Base-by-base conservation (phyloP, 2,113 vertebrate genomes). In the Rhabdornis inornatus region DNA sequence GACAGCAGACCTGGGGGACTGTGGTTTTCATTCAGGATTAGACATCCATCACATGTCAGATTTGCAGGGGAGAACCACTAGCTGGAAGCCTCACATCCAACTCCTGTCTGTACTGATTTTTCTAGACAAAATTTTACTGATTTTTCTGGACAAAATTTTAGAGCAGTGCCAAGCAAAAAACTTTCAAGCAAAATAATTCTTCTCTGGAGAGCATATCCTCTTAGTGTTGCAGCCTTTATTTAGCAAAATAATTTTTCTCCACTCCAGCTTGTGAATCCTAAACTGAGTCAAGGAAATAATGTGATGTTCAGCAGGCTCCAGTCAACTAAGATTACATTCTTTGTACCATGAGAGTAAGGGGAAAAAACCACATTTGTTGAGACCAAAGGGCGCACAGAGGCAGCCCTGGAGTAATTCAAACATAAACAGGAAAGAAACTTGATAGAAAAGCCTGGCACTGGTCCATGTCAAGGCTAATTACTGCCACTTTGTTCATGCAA, bases 391-490 rank as follows among this genome's bases (percentile, higher is more conserved):
- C 66, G 1, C 61, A 79, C 69, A 90, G 92, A 97, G 97, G 97
- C 97, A 97, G 94, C 61, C 96, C 90, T 55, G n/a, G 91, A 97
- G 95, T 96, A 97, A 97, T 85, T 97, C 89, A 96, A 98, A 97
- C 77, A 96, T 97, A 98, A 98, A 98, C 97, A 98, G 97, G 97
- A 98, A 98, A 97, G 95, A 97, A 98, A 98, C 90, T 84, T 95
- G 97, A 98, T 98, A 98, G 96, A 96, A 97, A 97, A 90, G 64
- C 76, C 93, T 97, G 91, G 96, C 96, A 11, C 95, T 95, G 85
- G 89, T 96, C 94, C 97, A 97, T 93, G 90, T 94, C 91, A 95
- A 91, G 85, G 96, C 96, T 98, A 97, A 98, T 98, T 98, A 97
- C 95, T 92, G 91, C 93, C 60, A 55, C 78, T 97, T 72, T 87